These are phyloP conservation scores for Pantala flavescens DNA, from an alignment of 1,140 invertebrate species.

Conservation along the genomic window DNA sequence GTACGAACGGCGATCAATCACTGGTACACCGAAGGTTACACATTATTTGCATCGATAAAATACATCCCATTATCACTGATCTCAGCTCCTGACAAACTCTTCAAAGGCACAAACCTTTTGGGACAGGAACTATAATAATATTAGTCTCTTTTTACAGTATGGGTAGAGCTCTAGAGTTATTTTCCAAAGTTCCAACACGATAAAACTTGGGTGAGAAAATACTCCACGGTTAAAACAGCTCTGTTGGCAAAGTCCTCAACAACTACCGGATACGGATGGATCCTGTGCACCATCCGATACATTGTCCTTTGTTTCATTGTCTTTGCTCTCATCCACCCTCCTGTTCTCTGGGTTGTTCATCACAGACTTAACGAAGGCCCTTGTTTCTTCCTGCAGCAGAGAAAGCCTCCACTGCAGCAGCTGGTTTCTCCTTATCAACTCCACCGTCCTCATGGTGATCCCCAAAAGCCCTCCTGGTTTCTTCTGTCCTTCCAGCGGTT, in stretches of 20 bases:
- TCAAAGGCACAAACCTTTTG: background rate
- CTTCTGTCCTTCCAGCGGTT: background rate
- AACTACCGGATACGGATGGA: background rate
- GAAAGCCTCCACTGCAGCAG: slow-evolving; percentile 36
- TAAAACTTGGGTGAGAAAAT: background rate
- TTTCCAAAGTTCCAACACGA: background rate
- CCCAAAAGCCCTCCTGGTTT: slow-evolving; percentile 31
- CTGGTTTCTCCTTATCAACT: slow-evolving; percentile 37
- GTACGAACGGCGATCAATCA: too few relatives aligned
- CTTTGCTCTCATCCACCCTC: slow-evolving; percentile 21
- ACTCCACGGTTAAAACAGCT: background rate
- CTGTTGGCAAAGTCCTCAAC: background rate
- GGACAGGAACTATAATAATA: background rate
- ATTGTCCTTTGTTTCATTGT: background rate
- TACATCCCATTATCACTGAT: too few relatives aligned
- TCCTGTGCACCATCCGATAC: background rate
- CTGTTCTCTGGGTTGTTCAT: slow-evolving; percentile 33
- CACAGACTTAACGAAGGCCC: slow-evolving; percentile 35
- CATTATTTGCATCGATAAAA: too few relatives aligned
- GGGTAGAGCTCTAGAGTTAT: background rate
- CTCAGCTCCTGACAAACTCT: background rate
- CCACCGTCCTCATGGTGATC: slow-evolving; percentile 38
- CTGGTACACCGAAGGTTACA: too few relatives aligned
- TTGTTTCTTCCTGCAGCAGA: slow-evolving; percentile 36
- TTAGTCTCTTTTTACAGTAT: background rate